A percentile compares a stretch with the other conserved stretches of the same genome.
These are phyloP conservation scores for Venustoraphidia nigricollis DNA, from an alignment of 2,888 invertebrate species.

Conservation along the genomic window DNA sequence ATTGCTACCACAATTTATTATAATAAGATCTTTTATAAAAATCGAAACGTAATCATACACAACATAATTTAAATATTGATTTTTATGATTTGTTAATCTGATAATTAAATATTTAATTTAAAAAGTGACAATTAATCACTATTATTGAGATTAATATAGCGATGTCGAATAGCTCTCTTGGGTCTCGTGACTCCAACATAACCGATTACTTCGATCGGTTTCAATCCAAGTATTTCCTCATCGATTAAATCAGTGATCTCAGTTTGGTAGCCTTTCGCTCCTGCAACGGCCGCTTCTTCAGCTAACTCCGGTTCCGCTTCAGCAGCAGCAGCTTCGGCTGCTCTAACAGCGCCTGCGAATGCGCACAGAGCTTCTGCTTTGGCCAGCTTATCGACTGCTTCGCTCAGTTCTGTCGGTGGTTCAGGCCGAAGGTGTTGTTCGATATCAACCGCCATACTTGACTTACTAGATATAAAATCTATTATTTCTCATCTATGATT, in stretches of 20 bases:
- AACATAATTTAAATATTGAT: too few relatives aligned
- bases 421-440: conserved; percentile 13
- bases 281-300: conserved; percentile 29
- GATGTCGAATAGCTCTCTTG: conserved; percentile 16
- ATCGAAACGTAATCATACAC: too few relatives aligned
- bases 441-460: too few relatives aligned
- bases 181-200: conserved; percentile 30
- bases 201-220: conserved; percentile 29
- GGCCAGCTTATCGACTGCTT: conserved; percentile 27
- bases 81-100: too few relatives aligned
- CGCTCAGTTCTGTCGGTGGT: conserved; percentile 24
- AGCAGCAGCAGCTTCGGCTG: conserved; percentile 28
- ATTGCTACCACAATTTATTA: too few relatives aligned
- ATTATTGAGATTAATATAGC: too few relatives aligned
- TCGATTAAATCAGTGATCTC: conserved; percentile 22
- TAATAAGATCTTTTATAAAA: too few relatives aligned
- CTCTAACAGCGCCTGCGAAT: conserved; percentile 29
- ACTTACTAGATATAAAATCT: too few relatives aligned
- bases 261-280: conserved; percentile 22
- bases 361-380: conserved; percentile 28
- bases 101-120: too few relatives aligned
- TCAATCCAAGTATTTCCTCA: conserved; percentile 22
- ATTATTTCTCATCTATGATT: too few relatives aligned
- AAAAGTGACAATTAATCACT: too few relatives aligned
- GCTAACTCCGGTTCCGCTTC: conserved; percentile 28